Base-by-base conservation (phyloP, 2,797 vertebrate genomes). In the Enteromius viviparus region DNA sequence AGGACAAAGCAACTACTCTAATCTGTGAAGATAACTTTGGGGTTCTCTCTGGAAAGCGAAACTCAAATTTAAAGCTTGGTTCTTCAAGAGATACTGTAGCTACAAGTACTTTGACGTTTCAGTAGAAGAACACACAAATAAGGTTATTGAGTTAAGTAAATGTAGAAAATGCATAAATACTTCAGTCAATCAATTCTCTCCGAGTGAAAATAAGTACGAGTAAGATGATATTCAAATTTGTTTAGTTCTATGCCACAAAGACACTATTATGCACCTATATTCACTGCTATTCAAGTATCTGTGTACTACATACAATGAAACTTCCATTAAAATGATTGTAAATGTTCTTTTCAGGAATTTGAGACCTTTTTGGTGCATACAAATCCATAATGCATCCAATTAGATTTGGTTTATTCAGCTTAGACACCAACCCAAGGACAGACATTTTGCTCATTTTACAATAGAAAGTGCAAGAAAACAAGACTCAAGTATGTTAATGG, bases 1-100 rank as follows among this genome's bases (percentile, higher is more conserved):
- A 15, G 64, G 71, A 66, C 55, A 62, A 62, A 19, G 55, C 37
- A 58, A 8, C 70, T 82, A 64, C 7, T 70, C 49, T 69, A 79
- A 79, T 68, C 64, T 40, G 3, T 58, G 34, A 58, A 76, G 37
- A 60, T 37, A 76, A 26, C n/a, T 55, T n/a, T 32, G 42, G 23
- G 17, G 68, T 40, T 26, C 14, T 78, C 21, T 74, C 29, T 23
- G 23, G 29, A 53, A 55, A 66, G 62, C 5, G 6, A 14, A 53
- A 72, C 17, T 34, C 55, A 74, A 53, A 81, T 49, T 14, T 64
- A 26, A 72, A 42, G n/a, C 53, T 60, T 12, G 23, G 76, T 72
- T 53, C 34, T 55, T 68, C 26, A 45, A 19, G 14, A 70, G 10
- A 37, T 78, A 70, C n/a, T n/a, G n/a, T n/a, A n/a, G 64, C 45